These are phyloP conservation scores for Sigmodon hispidus DNA, from an alignment of 2,113 vertebrate species.

Conservation along the genomic window DNA sequence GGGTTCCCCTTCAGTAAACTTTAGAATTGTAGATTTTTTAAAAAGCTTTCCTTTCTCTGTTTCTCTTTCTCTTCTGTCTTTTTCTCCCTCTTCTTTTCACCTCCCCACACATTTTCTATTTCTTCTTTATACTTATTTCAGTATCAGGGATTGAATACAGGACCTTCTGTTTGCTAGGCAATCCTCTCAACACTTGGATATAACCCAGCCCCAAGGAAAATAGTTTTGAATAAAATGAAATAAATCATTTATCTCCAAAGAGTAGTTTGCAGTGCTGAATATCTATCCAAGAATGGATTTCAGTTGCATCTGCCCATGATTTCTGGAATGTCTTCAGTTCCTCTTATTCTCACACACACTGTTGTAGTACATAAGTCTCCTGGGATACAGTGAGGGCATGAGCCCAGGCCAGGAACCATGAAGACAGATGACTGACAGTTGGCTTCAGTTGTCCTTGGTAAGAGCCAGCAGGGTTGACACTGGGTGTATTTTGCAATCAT, in stretches of 20 bases:
- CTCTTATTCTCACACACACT: neutral
- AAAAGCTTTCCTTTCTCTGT: neutral
- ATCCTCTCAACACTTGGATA: neutral
- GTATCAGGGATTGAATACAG: too few species aligned
- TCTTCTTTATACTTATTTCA: neutral
- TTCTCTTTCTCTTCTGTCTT: neutral
- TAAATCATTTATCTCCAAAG: neutral
- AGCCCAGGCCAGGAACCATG: neutral
- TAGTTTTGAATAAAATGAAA: neutral
- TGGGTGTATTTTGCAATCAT: slow-evolving; percentile 83
- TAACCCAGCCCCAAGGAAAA: neutral
- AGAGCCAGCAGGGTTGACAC: slow-evolving; percentile 77
- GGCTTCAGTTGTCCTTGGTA: slow-evolving; percentile 56
- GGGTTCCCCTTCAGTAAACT: neutral
- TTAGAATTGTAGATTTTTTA: neutral
- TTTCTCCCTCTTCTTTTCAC: neutral
- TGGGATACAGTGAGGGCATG: neutral
- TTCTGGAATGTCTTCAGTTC: neutral
- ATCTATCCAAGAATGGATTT: neutral
- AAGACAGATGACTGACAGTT: slow-evolving; percentile 47
- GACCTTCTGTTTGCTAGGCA: neutral
- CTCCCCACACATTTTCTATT: neutral
- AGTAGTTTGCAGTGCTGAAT: neutral
- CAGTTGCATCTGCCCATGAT: neutral
- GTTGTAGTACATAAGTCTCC: neutral